A percentile compares a stretch with the other conserved stretches of the same genome.
Evolutionary conservation across 2,113 vertebrate genomes (phyloP).

Genomic region (Columba janthina): DNA sequence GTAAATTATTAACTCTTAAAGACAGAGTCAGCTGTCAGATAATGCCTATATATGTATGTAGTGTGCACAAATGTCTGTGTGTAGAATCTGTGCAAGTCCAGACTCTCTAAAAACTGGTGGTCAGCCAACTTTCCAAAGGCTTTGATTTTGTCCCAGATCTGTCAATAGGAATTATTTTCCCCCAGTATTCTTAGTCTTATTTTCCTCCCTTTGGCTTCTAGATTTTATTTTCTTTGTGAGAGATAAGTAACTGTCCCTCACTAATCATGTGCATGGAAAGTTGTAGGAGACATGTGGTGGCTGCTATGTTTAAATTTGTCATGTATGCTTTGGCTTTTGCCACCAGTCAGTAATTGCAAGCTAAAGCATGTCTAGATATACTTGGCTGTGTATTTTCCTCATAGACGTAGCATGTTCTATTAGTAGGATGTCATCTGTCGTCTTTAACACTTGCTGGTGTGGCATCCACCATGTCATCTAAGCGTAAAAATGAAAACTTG

Average conservation of each 20-base stretch:
- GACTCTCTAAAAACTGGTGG: not conserved
- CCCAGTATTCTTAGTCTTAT: not conserved
- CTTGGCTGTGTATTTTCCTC: not conserved
- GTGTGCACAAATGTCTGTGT: not conserved
- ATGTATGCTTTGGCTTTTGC: not conserved
- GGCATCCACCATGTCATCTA: accelerated
- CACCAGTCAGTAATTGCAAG: not conserved
- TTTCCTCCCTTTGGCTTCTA: not conserved
- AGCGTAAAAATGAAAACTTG: not conserved
- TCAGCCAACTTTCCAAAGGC: not conserved
- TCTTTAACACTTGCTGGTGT: not conserved
- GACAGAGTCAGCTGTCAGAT: not conserved
- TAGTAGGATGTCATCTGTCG: not conserved
- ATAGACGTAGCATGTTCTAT: not conserved
- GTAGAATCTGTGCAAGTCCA: not conserved
- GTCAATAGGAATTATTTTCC: not conserved
- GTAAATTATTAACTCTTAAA: not conserved
- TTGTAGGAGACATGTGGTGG: not conserved
- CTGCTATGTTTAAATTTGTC: not conserved
- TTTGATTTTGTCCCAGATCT: not conserved
- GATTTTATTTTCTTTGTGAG: not conserved
- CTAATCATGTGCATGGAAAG: not conserved
- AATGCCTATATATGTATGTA: not conserved
- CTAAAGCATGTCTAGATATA: not conserved
- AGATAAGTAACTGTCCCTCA: not conserved